phyloP scores from a whole-genome alignment of 2,888 invertebrate species.

The Meiosimyza platycephala region DNA sequence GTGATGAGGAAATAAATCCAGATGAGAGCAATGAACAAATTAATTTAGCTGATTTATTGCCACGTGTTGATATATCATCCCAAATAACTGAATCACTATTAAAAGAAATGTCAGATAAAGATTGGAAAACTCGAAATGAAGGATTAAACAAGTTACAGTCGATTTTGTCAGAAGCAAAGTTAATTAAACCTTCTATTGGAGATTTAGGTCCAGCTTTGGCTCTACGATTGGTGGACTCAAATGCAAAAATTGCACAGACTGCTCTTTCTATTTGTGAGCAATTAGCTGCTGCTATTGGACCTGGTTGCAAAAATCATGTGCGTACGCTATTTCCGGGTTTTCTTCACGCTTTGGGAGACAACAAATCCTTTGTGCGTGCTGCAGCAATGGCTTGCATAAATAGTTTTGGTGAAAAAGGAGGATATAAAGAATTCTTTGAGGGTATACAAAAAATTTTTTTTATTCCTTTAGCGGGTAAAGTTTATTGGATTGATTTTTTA shows the following conservation, averaged over 20 bases:
- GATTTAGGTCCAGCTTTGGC: constrained; percentile 85
- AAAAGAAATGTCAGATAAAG: constrained; percentile 86
- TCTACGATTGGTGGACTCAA: constrained; percentile 85
- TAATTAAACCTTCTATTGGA: constrained; percentile 85
- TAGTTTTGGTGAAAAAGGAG: constrained; percentile 85
- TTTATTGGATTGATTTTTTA: too few species aligned
- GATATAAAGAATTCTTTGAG: constrained; percentile 84
- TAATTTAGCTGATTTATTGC: constrained; percentile 77
- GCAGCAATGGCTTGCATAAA: constrained; percentile 87
- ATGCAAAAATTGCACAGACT: constrained; percentile 89
- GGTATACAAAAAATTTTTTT: constrained; percentile 59
- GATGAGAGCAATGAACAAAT: constrained; percentile 61
- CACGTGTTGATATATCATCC: constrained; percentile 83
- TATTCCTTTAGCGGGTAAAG: too few species aligned
- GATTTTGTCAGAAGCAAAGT: constrained; percentile 74
- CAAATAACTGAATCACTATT: constrained; percentile 85
- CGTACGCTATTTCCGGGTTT: constrained; percentile 87
- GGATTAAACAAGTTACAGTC: constrained; percentile 67
- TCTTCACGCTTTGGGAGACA: constrained; percentile 81
- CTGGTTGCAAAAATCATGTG: constrained; percentile 82
- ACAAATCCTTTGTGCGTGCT: constrained; percentile 82
- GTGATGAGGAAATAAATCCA: constrained; percentile 52
- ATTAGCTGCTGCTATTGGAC: constrained; percentile 85
- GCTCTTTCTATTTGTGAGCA: constrained; percentile 86
- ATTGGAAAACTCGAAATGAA: constrained; percentile 83